phyloP scores from a whole-genome alignment of 2,888 invertebrate genomes.

The Rambutsinella grinnellia region DNA sequence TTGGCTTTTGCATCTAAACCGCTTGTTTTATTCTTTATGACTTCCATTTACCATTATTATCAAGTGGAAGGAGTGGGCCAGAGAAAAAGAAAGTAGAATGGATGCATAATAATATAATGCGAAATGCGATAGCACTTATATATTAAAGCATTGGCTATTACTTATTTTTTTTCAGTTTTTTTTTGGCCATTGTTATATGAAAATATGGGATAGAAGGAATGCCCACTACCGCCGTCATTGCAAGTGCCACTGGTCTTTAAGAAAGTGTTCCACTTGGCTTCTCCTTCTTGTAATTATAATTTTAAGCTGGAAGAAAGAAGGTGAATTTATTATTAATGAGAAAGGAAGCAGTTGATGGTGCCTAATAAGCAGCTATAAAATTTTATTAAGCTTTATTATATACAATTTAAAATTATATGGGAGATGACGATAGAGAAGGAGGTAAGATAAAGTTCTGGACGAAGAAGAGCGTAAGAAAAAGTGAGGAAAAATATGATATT shows the following conservation, averaged over 20 bases:
- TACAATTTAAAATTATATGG: conserved; percentile 12
- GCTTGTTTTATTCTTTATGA: conserved; percentile 24
- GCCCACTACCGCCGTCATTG: neutral
- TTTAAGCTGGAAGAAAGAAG: conserved; percentile 22
- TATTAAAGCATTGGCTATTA: too few relatives aligned
- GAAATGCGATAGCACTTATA: too few relatives aligned
- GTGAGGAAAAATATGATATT: neutral
- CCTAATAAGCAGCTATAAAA: conserved; percentile 64
- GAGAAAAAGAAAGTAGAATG: neutral
- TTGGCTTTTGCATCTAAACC: neutral
- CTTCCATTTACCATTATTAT: conserved; percentile 29
- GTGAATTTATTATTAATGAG: conserved; percentile 53
- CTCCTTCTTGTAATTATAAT: conserved; percentile 12
- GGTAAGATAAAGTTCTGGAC: neutral
- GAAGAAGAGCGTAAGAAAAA: neutral
- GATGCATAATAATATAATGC: too few relatives aligned
- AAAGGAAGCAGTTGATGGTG: conserved; percentile 62
- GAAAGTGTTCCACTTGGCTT: conserved; percentile 14
- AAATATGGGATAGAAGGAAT: too few relatives aligned
- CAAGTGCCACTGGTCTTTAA: conserved; percentile 23
- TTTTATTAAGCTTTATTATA: conserved; percentile 57
- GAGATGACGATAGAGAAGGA: neutral
- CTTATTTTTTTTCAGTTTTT: too few relatives aligned
- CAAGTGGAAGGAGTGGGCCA: neutral
- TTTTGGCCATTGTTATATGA: too few relatives aligned